These are phyloP conservation scores for Scaptomyza reducta DNA, from an alignment of 2,888 invertebrate genomes.

Conservation along the genomic window DNA sequence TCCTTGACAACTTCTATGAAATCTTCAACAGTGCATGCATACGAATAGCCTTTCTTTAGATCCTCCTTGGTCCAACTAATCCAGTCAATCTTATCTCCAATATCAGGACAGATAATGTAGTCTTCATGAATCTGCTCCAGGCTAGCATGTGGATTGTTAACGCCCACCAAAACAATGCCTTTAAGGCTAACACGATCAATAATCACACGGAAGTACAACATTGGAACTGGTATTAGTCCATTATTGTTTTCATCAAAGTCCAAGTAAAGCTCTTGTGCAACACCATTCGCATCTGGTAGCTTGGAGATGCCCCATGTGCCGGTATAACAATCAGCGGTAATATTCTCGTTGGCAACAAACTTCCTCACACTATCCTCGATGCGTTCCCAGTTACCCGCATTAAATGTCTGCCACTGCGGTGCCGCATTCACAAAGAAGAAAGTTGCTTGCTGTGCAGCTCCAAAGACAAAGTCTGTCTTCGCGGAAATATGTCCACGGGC, in stretches of 20 bases:
- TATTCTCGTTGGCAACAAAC: slow-evolving; percentile 81
- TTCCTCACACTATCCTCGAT: slow-evolving; percentile 85
- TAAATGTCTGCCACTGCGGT: slow-evolving; percentile 87
- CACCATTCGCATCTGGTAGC: slow-evolving; percentile 84
- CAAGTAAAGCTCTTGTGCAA: slow-evolving; percentile 81
- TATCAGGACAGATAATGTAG: slow-evolving; percentile 77
- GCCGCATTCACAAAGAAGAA: slow-evolving; percentile 86
- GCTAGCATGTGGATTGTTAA: slow-evolving; percentile 82
- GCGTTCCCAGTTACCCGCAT: slow-evolving; percentile 86
- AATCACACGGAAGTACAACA: slow-evolving; percentile 86
- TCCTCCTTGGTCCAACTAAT: slow-evolving; percentile 73
- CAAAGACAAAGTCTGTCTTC: slow-evolving; percentile 85
- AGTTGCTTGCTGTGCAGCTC: slow-evolving; percentile 85
- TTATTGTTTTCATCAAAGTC: slow-evolving; percentile 78
- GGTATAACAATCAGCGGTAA: slow-evolving; percentile 85
- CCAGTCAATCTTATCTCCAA: slow-evolving; percentile 73
- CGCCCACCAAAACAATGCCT: slow-evolving; percentile 86
- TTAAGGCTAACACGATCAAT: slow-evolving; percentile 83
- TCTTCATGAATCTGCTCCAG: slow-evolving; percentile 64
- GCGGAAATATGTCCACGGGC: slow-evolving; percentile 86
- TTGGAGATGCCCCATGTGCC: slow-evolving; percentile 86
- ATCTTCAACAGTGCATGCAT: slow-evolving; percentile 77
- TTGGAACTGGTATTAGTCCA: slow-evolving; percentile 85
- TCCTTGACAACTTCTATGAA: slow-evolving; percentile 67
- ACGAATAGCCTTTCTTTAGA: slow-evolving; percentile 73